Base-by-base conservation (phyloP, 1,140 invertebrate species). In the Asbolus verrucosus region DNA sequence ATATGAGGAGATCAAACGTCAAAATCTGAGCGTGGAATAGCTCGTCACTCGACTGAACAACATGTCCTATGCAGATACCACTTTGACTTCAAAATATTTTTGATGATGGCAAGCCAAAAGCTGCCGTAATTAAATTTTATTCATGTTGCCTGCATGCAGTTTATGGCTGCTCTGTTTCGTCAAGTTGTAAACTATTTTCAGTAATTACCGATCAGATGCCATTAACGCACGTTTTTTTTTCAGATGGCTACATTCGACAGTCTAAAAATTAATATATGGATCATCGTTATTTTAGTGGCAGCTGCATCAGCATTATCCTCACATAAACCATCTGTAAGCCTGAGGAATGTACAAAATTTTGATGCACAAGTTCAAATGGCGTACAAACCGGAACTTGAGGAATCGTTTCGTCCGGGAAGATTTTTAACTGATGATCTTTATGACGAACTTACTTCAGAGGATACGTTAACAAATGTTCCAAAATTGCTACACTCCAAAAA, bases 1-100 rank as follows among this genome's bases (percentile, higher is more conserved):
- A 54, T 54, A 54, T 27, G 46, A 54, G 27, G 46, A 54, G 46
- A 54, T 54, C 46, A 54, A 54, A 54, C 46, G 46, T 54, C 46
- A 54, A 54, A 54, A 54, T 54, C 46, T 54, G 33, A 36, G 11
- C 33, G 33, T 36, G 46, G 46, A 54, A n/a, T n/a, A 54, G 46
- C 46, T 54, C 46, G 6, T 54, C 46, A 54, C 46, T 54, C 18
- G 6, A 27, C 21, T 54, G 21, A 54, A 54, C 46, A 27, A 27
- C 46, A 27, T 54, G 21, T 54, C 46, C 46, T 11, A 13, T 2
- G 8, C 46, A 54, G 46, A 54, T 13, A 13, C 43, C 43, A 19
- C 43, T 50, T 21, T 21, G 16, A 21, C 16, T 50, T 36, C 6
- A 21, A 50, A 54, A 27, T 27, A 27, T 54, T 54, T 46, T 19